Base-by-base conservation (phyloP, 2,797 vertebrate species). In the Clarias platycephalus region DNA sequence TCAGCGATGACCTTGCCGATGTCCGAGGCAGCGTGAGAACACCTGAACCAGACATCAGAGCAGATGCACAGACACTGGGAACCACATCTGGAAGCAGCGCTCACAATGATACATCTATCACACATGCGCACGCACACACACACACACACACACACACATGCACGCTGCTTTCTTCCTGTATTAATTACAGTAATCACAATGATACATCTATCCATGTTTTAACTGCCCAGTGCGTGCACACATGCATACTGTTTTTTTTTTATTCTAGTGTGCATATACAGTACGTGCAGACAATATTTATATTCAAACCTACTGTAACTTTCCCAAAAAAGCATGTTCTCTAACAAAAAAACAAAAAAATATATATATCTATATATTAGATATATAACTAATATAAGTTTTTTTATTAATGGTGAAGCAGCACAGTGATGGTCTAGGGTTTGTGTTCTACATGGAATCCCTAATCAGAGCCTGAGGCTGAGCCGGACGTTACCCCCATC, bases 31-130 rank as follows among this genome's bases (percentile, higher is more conserved):
- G 67, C 26, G 34, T 80, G 81, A 79, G 34, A 64, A 83, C 74
- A 79, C 85, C 81, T 85, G 78, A 84, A 87, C 34, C 71, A 71
- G 77, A 86, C 76, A 76, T 71, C 24, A 67, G 66, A 64, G 26
- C 57, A 60, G 31, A 62, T 62, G 57, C 20, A 13, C 57, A 60
- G 57, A 28, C 62, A n/a, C 53, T 80, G 67, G 57, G 80, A 34
- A 80, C 58, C 4, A 2, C 58, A 49, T 80, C 76, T 60, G 77
- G 76, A 82, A 22, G 63, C 57, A 62, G 5, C 22, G 2, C 71
- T 34, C 49, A 49, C 62, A 68, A 57, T 60, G 71, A 82, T 80
- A 82, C 71, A 77, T n/a, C 28, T 62, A 58, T n/a, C 22, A 16
- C 44, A 44, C 44, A 62, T 13, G 31, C 44, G 58, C 1, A 0